Evolutionary conservation across 2,113 vertebrate species (phyloP), one percentile per base, ranked within the genome.

Genomic region (Ammodytes dubius): DNA sequence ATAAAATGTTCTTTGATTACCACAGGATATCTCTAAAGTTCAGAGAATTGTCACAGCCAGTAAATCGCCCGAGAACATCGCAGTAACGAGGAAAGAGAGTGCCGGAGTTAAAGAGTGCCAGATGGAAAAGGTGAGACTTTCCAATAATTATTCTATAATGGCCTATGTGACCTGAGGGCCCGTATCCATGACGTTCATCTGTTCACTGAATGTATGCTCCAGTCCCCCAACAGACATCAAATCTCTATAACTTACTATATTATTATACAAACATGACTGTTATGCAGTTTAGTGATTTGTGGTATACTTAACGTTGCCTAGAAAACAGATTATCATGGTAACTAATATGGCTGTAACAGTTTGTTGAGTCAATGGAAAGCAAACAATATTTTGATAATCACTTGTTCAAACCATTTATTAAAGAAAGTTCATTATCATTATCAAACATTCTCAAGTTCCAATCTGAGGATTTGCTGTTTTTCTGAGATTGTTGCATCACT

Each of bases 1-100:
- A 37, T 74, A 6, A 69, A 81, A 64, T 68, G 7, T 70, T 79
- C 17, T 70, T 4, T 82, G 61, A 63, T 74, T 27, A 64, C 82
- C 27, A 40, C 85, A 96, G 95, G 95, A 96, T 82, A 95, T 96
- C 77, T 93, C 95, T 4, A 94, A 94, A 93, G 85, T 94, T 83
- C 94, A 94, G 91, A 94, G 94, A 91, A 91, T 93, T 70, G 91
- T 86, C 84, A 88, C 91, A 78, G 87, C 89, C 74, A 94, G 85
- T 87, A 95, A 94, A 93, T 86, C 89, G 70, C 85, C 94, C 50
- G 35, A 79, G 76, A 94, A 94, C 82, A 64, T 15, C 1, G 91
- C 73, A 27, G 85, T 85, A 74, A 91, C 85, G 87, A 95, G 92
- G 86, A 94, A 91, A 94, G 94, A 95, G 81, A 80, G 61, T 10